Evolutionary conservation across 2,888 invertebrate genomes (phyloP), one percentile per base, ranked within the genome.

Genomic region (Meliscaeva auricollis): DNA sequence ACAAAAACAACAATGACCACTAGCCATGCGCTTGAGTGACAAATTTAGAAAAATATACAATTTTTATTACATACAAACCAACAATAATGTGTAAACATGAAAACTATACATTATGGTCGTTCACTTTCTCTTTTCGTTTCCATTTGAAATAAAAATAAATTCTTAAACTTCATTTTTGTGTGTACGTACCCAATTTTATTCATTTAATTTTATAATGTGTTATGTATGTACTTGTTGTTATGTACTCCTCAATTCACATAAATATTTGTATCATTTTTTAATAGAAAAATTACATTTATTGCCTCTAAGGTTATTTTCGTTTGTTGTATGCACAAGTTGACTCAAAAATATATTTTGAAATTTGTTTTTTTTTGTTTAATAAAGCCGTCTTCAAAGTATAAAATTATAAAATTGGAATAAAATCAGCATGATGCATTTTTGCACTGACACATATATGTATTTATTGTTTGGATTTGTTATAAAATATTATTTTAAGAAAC

Each of bases 401-500:
- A 44, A 56, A 58, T 44, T 26, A 58, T 6, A 46, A 60, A 66
- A 60, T 66, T 46, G 80, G 72, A 85, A 79, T 80, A 75, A 80
- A 75, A 72, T 76, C 76, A n/a, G n/a, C n/a, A 74, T 76, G 70
- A 76, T 81, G 81, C 76, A 69, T 85, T 81, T 80, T 81, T 85
- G 76, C 81, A 85, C 73, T 69, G 81, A 85, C 73, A 73, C 80
- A 50, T 77, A 81, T 85, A 38, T 48, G 73, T 85, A 85, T 81
- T 8, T 38, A 4, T 38, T 85, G 26, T 77, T 81, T 85, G 81
- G 84, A 76, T 85, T 85, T 85, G 66, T 80, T 85, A 85, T 85
- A 85, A 85, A 85, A 85, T 85, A 76, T 85, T 38, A 68, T 13
- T 77, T 85, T 85, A 81, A 85, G 76, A 62, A 85, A 81, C 85